A percentile compares a stretch with the other conserved stretches of the same genome.
Conservation (phyloP, 2,113 vertebrate species). For the Pithys albifrons region DNA sequence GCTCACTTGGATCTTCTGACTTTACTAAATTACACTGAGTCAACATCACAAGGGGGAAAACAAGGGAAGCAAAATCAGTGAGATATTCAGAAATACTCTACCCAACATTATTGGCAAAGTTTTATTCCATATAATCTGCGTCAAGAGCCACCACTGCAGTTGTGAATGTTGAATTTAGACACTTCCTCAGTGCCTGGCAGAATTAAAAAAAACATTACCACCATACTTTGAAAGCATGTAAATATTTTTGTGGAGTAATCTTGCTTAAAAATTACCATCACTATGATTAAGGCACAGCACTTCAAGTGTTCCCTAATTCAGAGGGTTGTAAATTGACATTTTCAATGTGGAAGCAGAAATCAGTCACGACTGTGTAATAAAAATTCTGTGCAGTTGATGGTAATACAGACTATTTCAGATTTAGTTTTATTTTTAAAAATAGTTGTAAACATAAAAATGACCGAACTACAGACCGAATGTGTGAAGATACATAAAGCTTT, state of each 20-base stretch:
- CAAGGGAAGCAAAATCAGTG: not conserved
- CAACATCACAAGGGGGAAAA: not conserved
- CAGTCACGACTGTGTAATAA: not conserved
- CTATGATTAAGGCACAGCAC: not conserved
- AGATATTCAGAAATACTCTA: not conserved
- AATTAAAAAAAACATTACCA: not conserved
- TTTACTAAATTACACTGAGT: constrained; percentile 25
- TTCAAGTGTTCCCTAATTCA: not conserved
- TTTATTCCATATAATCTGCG: not conserved
- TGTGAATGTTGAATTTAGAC: not conserved
- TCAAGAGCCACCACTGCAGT: not conserved
- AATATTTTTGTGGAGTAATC: not conserved
- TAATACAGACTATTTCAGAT: not conserved
- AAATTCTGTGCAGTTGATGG: not conserved
- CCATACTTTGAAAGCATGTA: not conserved
- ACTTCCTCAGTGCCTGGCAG: not conserved
- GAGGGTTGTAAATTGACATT: not conserved
- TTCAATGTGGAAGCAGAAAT: not conserved
- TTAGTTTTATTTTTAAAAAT: not conserved
- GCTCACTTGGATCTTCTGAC: not conserved
- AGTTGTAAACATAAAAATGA: not conserved
- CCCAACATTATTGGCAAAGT: not conserved
- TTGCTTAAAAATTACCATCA: not conserved
- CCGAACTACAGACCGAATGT: not conserved
- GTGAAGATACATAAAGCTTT: not conserved